These are phyloP conservation scores for Phorcus lineatus DNA, from an alignment of 2,888 invertebrate genomes.

Conservation along the genomic window DNA sequence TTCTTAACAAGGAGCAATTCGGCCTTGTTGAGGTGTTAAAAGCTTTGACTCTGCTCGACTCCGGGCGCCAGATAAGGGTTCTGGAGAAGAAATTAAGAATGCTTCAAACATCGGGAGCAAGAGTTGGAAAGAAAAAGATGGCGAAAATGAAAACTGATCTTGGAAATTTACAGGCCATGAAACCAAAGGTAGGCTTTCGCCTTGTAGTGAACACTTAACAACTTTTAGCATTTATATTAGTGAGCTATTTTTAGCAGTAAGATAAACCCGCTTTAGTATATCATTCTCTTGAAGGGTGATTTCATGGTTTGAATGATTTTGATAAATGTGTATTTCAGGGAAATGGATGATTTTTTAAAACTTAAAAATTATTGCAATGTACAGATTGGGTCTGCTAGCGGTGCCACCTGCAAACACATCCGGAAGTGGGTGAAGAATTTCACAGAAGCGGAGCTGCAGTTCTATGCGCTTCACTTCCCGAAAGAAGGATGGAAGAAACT, in stretches of 20 bases:
- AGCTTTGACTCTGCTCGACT: conserved; percentile 67
- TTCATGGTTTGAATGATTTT: no score
- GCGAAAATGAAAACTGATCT: conserved; percentile 70
- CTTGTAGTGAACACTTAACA: no score
- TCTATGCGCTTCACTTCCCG: conserved; percentile 72
- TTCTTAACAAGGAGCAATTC: conserved; percentile 61
- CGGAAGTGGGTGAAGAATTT: conserved; percentile 67
- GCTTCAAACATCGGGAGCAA: conserved; percentile 61
- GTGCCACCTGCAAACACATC: conserved; percentile 70
- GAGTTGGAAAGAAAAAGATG: conserved; percentile 62
- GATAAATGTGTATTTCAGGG: no score
- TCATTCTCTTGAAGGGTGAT: no score
- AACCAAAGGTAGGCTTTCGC: conserved; percentile 60
- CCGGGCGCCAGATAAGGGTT: conserved; percentile 63
- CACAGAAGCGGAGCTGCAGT: conserved; percentile 70
- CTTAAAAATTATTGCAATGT: no score
- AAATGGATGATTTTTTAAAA: no score
- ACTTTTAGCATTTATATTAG: no score
- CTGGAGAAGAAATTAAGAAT: conserved; percentile 68
- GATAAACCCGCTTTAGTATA: no score
- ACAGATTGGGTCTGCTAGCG: conserved; percentile 72
- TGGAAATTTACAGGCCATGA: conserved; percentile 66
- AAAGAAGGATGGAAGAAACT: conserved; percentile 73
- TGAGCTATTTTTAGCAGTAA: no score
- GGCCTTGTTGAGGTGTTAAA: conserved; percentile 70